Base-by-base conservation (phyloP, 1,140 invertebrate species). In the Zaprionus ghesquierei region DNA sequence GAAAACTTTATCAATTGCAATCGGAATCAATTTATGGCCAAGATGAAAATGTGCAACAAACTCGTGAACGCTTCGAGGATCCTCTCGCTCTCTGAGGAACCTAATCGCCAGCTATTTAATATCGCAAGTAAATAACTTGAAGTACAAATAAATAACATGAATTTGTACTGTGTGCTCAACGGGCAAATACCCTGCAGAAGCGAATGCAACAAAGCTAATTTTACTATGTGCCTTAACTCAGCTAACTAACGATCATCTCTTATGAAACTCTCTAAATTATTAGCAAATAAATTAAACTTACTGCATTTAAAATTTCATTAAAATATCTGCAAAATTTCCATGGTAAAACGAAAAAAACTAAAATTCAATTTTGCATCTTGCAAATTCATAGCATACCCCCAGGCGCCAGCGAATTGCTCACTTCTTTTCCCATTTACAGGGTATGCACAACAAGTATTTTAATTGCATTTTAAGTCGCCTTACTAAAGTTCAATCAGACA, bases 1-100 rank as follows among this genome's bases (percentile, higher is more conserved):
- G 23, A 64, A 65, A 65, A 71, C 61, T 71, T 71, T 65, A 29
- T 25, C 53, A 71, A 56, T 51, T 58, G 51, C 69, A 58, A 64
- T 58, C 59, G 54, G 58, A 71, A 71, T 53, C 69, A 71, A 65
- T 71, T 71, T 71, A 38, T 56, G 38, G 18, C 18, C 8, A 63
- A 63, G 38, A 46, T 50, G 20, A 29, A 68, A 60, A 59, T 68
- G 55, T 68, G 33, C 65, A 62, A n/a, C 65, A 35, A 53, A 62
- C 13, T 46, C 12, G 27, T 61, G 13, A 51, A 68, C 41, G 29
- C 46, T 15, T 1, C 49, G 22, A 51, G 41, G 15, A 46, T 12
- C 9, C 9, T 46, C 35, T 38, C 5, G n/a, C 35, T 12, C 31
- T 44, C 41, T 44, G 53, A 10, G 33, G 12, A 60, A 41, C 55